phyloP scores from a whole-genome alignment of 1,140 invertebrate genomes.

The Oedothorax gibbosus region DNA sequence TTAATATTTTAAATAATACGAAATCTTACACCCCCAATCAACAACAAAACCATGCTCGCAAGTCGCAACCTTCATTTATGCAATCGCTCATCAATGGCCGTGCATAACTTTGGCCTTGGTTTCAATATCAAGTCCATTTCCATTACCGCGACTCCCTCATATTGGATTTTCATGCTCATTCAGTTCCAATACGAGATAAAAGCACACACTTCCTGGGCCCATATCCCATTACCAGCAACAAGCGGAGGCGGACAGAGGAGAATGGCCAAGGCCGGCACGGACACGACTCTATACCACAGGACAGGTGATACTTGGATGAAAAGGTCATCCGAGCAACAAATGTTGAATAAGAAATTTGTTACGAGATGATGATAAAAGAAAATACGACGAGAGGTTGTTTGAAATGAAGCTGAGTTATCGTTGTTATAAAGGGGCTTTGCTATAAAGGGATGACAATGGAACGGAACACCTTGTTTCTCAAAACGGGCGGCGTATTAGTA shows the following conservation, averaged over 20 bases:
- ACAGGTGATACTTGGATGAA: slow-evolving; percentile 33
- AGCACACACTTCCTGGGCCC: slow-evolving; percentile 25
- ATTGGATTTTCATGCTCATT: slow-evolving; percentile 27
- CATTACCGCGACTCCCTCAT: not conserved
- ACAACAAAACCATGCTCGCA: not conserved
- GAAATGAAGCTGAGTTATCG: too few relatives aligned
- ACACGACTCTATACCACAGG: not conserved
- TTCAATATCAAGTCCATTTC: not conserved
- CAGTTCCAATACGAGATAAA: slow-evolving; percentile 33
- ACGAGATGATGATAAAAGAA: too few relatives aligned
- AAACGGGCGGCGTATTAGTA: too few relatives aligned
- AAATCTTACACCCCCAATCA: not conserved
- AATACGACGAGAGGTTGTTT: too few relatives aligned
- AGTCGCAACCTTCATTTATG: too few relatives aligned
- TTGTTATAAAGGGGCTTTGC: too few relatives aligned
- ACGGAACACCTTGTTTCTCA: too few relatives aligned
- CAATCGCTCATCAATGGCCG: too few relatives aligned
- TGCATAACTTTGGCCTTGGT: not conserved
- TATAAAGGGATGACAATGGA: too few relatives aligned
- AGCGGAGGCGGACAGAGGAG: too few relatives aligned
- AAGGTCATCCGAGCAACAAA: not conserved
- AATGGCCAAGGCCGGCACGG: slow-evolving; percentile 20
- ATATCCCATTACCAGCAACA: slow-evolving; percentile 14
- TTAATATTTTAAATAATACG: not conserved
- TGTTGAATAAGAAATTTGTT: too few relatives aligned